phyloP scores from a whole-genome alignment of 2,888 invertebrate genomes.

The Pecten maximus region DNA sequence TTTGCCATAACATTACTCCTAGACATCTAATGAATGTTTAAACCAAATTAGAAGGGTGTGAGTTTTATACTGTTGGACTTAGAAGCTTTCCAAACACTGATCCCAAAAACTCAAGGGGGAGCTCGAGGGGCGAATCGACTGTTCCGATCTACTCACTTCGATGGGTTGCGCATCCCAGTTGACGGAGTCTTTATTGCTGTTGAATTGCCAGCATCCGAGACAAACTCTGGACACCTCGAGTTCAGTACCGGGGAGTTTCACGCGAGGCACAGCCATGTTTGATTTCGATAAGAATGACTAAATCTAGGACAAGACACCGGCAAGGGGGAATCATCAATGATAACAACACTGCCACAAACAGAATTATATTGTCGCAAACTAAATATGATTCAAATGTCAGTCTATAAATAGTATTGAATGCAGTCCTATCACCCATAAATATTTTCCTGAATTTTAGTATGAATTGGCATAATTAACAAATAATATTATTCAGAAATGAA shows the following conservation, averaged over 20 bases:
- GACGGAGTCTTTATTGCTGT: conserved; percentile 72
- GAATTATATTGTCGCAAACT: background rate
- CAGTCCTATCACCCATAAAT: too few species aligned
- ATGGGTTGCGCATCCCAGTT: conserved; percentile 76
- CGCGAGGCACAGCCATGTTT: conserved; percentile 50
- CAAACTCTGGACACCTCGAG: conserved; percentile 78
- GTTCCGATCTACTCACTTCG: conserved; percentile 65
- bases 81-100: too few species aligned
- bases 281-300: background rate
- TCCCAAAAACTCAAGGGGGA: too few species aligned
- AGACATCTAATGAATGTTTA: too few species aligned
- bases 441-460: too few species aligned
- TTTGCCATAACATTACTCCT: too few species aligned
- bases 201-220: conserved; percentile 81
- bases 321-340: background rate
- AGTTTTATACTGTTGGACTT: too few species aligned
- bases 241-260: conserved; percentile 74
- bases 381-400: background rate
- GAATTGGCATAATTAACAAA: too few species aligned
- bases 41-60: too few species aligned
- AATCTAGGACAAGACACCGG: background rate
- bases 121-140: too few species aligned
- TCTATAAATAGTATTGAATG: too few species aligned
- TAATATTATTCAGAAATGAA: too few species aligned
- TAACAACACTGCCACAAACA: background rate